Evolutionary conservation across 2,888 invertebrate species (phyloP).

Genomic region (Drosophila helvetica): DNA sequence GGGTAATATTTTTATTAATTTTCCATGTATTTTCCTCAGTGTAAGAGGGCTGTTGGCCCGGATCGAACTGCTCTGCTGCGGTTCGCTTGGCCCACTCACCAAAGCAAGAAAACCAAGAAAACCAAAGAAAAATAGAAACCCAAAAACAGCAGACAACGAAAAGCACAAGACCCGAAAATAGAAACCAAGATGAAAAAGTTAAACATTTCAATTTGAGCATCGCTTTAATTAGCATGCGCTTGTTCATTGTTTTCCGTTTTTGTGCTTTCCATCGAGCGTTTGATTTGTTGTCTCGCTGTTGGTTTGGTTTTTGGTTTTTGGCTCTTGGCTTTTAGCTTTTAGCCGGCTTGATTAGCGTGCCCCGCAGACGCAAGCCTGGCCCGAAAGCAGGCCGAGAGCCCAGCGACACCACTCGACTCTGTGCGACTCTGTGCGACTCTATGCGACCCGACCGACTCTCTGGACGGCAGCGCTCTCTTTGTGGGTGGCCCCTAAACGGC

Average conservation of each 20-base stretch:
- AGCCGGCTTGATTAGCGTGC: conserved; percentile 70
- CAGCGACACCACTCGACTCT: not conserved
- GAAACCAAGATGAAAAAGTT: conserved; percentile 56
- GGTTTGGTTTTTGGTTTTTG: conserved; percentile 37
- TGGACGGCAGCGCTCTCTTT: conserved; percentile 45
- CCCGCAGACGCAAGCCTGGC: conserved; percentile 48
- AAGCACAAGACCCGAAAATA: conserved; percentile 31
- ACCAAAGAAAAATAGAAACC: not conserved
- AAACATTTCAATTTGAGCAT: conserved; percentile 76
- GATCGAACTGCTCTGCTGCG: conserved; percentile 39
- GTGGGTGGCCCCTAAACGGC: conserved; percentile 76
- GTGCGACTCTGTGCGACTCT: not conserved
- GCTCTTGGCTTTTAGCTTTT: conserved; percentile 24
- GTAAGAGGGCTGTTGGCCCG: conserved; percentile 17
- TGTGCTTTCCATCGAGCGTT: conserved; percentile 72
- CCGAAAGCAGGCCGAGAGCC: conserved; percentile 59
- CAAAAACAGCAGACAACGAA: conserved; percentile 15
- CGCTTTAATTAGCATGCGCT: conserved; percentile 74
- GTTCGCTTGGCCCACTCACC: conserved; percentile 29
- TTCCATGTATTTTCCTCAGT: conserved; percentile 18
- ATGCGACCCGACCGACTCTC: not conserved
- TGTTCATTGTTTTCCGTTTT: conserved; percentile 70
- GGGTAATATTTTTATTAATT: too few species aligned
- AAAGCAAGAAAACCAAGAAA: not conserved
- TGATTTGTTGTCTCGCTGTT: conserved; percentile 64